Conservation (phyloP, 2,888 invertebrate genomes). For the Physocephala rufipes region DNA sequence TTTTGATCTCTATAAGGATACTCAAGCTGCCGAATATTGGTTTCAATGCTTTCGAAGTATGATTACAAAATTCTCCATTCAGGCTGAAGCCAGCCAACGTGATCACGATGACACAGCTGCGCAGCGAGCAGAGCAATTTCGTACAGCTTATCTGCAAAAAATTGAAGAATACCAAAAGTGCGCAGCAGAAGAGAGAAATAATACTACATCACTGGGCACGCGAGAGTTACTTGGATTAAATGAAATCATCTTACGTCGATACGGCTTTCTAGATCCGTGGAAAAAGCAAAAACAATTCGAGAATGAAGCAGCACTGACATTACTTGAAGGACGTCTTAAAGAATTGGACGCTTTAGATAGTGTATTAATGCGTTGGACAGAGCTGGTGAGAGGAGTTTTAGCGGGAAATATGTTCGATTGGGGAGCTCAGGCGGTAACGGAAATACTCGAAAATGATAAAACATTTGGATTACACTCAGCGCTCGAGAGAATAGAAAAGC, state of each 20-base stretch:
- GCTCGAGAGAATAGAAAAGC: slow-evolving; percentile 80
- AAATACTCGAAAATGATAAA: slow-evolving; percentile 78
- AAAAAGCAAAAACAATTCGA: slow-evolving; percentile 86
- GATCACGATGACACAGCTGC: slow-evolving; percentile 69
- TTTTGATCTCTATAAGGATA: slow-evolving; percentile 85
- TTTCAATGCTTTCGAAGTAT: slow-evolving; percentile 88
- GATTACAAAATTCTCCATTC: slow-evolving; percentile 83
- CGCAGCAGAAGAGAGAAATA: slow-evolving; percentile 47
- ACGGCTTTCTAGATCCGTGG: slow-evolving; percentile 92
- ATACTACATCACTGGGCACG: slow-evolving; percentile 81
- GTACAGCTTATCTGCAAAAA: slow-evolving; percentile 82
- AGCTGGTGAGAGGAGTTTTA: slow-evolving; percentile 74
- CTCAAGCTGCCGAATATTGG: slow-evolving; percentile 91
- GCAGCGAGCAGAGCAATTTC: slow-evolving; percentile 82
- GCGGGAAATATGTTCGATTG: slow-evolving; percentile 97
- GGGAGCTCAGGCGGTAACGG: slow-evolving; percentile 92
- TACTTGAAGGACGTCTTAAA: slow-evolving; percentile 74
- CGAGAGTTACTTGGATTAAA: slow-evolving; percentile 90
- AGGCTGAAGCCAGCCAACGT: slow-evolving; percentile 79
- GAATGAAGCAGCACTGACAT: slow-evolving; percentile 80
- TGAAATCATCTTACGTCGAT: slow-evolving; percentile 89
- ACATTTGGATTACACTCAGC: slow-evolving; percentile 85
- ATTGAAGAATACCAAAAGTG: slow-evolving; percentile 66
- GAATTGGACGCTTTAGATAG: slow-evolving; percentile 76
- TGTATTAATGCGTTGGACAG: slow-evolving; percentile 71